Evolutionary conservation across 2,113 vertebrate genomes (phyloP).

Genomic region (Anoplopoma fimbria): DNA sequence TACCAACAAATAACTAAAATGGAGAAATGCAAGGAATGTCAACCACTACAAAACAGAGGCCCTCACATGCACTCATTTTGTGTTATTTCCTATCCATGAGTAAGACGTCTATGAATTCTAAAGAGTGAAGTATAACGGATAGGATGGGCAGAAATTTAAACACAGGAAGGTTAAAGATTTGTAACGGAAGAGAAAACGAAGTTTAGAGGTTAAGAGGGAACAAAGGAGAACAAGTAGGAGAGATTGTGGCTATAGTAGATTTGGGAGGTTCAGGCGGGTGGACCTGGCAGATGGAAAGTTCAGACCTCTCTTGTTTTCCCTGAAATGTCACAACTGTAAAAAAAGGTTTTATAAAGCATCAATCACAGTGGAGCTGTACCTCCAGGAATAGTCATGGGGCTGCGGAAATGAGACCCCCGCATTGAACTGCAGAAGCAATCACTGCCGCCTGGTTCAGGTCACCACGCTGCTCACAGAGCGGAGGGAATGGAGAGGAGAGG

Average conservation of each 20-base stretch:
- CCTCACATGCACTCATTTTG: background rate
- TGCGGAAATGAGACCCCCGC: conserved; percentile 74
- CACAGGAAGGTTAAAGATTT: background rate
- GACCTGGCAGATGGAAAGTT: conserved; percentile 78
- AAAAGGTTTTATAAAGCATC: conserved; percentile 79
- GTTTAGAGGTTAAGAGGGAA: conserved; percentile 2
- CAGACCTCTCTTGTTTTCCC: conserved; percentile 80
- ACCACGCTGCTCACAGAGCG: conserved; percentile 55
- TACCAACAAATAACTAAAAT: background rate
- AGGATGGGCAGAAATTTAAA: conserved; percentile 49
- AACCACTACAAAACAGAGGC: background rate
- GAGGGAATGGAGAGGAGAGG: conserved; percentile 32
- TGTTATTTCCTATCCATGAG: background rate
- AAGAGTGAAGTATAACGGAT: conserved; percentile 40
- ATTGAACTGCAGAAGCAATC: conserved; percentile 79
- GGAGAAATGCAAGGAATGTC: too few species aligned
- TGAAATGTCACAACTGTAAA: conserved; percentile 82
- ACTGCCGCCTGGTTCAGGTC: conserved; percentile 71
- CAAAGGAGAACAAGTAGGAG: conserved; percentile 5
- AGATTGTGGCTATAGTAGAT: conserved; percentile 38
- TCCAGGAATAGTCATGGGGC: conserved; percentile 75
- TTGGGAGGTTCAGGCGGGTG: conserved; percentile 43
- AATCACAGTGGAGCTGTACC: conserved; percentile 68
- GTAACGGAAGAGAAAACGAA: background rate
- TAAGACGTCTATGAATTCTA: conserved; percentile 40